Evolutionary conservation across 2,797 vertebrate species (phyloP), one percentile per base, ranked within the genome.

Genomic region (Diplodus sargus): DNA sequence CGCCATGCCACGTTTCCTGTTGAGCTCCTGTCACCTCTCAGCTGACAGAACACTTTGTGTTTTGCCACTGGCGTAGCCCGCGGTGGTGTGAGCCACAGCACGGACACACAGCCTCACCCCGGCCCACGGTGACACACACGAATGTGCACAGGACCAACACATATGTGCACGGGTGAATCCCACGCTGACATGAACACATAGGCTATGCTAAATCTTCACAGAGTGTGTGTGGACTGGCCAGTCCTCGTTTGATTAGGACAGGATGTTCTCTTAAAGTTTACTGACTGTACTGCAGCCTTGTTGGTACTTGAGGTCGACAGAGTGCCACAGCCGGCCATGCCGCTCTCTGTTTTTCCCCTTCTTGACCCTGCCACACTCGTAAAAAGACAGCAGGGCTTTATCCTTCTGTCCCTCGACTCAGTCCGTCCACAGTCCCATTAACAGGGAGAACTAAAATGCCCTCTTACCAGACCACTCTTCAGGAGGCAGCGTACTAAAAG

Each of bases 11-110:
- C 22, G 82, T 87, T 91, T 92, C 85, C 90, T 87, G 85, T 85
- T 82, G 82, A 85, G 86, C 63, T 60, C 70, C 74, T 85, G 88
- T 93, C 90, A 83, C 90, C 85, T 90, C 79, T 76, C 78, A 79
- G 90, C 91, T 76, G 86, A 92, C 89, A 90, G 89, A 79, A 88
- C 67, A 75, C 83, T 70, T 85, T 84, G 86, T 87, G 83, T 83
- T 87, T 80, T 72, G 52, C 82, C 70, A n/a, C 71, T 68, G 85
- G 85, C 83, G 10, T 79, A 71, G 86, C 86, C 87, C 62, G 69
- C 65, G 39, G 88, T 67, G 79, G 34, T 78, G 48, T 85, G 83
- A 86, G 85, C 77, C 68, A 74, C 16, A 48, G 67, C 64, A 57
- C n/a, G 45, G 76, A 85, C 78, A 67, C 78, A 30, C 66, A 25